These are phyloP conservation scores for Caracal caracal DNA, from an alignment of 2,113 vertebrate species.

Conservation along the genomic window DNA sequence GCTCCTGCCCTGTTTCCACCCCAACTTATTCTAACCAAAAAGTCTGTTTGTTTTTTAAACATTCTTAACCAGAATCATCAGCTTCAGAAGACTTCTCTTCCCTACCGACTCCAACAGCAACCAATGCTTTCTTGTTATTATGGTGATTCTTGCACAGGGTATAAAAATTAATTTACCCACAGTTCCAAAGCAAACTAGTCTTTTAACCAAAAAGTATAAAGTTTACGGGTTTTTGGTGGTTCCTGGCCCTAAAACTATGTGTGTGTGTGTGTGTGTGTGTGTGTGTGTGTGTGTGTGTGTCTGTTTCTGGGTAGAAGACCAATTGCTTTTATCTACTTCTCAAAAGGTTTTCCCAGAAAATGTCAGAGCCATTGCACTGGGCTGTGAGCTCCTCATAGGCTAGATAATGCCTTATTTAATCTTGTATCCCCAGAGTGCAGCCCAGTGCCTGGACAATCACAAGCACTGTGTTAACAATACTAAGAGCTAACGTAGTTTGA, in stretches of 20 bases:
- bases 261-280: neutral
- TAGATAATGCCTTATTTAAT: fast-evolving
- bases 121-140: neutral
- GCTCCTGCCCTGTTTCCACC: neutral
- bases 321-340: neutral
- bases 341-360: neutral
- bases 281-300: no score
- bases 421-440: fast-evolving
- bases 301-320: neutral
- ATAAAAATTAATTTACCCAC: neutral
- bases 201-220: neutral
- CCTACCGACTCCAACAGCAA: neutral
- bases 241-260: neutral
- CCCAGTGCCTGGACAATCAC: no score
- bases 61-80: no score
- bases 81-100: neutral
- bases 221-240: neutral
- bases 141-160: no score
- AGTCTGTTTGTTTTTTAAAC: neutral
- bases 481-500: neutral
- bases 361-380: neutral
- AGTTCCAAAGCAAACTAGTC: neutral
- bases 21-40: neutral
- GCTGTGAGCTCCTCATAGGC: neutral
- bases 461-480: no score